These are phyloP conservation scores for Ryuthela nishihirai DNA, from an alignment of 2,888 invertebrate genomes.

Conservation along the genomic window DNA sequence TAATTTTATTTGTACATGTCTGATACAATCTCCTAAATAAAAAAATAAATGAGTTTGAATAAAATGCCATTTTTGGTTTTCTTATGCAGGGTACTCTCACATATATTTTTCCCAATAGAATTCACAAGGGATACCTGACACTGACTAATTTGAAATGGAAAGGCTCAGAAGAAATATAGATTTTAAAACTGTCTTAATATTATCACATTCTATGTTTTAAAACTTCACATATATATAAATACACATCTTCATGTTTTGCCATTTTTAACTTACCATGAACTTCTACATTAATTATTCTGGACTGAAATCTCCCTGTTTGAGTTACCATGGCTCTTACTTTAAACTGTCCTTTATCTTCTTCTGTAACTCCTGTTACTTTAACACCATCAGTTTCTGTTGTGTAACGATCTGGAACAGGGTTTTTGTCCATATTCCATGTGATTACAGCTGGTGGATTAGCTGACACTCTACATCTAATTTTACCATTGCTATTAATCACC, in stretches of 20 bases:
- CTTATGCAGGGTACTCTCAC: no score
- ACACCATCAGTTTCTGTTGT: conserved; percentile 33
- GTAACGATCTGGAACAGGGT: conserved; percentile 25
- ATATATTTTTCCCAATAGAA: no score
- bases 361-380: conserved; percentile 28
- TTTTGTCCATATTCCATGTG: conserved; percentile 34
- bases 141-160: no score
- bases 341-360: conserved; percentile 36
- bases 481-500: conserved; percentile 35
- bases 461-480: conserved; percentile 38
- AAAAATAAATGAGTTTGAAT: no score
- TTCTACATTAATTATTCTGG: conserved; percentile 34
- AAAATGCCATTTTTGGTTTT: no score
- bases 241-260: background rate
- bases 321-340: conserved; percentile 37
- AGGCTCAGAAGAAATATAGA: no score
- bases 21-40: no score
- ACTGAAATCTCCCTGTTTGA: conserved; percentile 36
- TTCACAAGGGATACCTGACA: no score
- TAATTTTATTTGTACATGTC: no score
- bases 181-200: no score
- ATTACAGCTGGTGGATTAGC: conserved; percentile 37
- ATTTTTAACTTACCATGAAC: conserved; percentile 30
- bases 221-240: no score
- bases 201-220: no score